Evolutionary conservation across 2,113 vertebrate genomes (phyloP), one percentile per base, ranked within the genome.

Genomic region (Amphiprion ocellaris): DNA sequence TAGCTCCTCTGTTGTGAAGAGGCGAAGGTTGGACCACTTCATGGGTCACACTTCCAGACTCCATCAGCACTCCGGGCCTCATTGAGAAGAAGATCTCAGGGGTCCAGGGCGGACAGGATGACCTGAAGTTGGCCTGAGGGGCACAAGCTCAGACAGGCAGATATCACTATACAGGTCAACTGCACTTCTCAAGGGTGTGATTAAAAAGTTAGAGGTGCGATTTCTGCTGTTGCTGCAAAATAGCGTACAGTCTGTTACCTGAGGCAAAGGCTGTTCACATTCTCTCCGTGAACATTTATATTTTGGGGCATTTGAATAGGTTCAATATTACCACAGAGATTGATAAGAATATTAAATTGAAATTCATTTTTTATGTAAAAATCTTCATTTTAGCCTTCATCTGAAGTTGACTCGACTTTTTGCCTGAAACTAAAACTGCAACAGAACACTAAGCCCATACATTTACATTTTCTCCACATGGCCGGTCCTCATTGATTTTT

Each of bases 181-280:
- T 69, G 66, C 72, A 54, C 69, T 56, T 87, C 92, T 91, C 88
- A 52, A 47, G 87, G 82, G 87, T 87, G 82, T 91, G 79, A 93
- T 92, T 92, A 89, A 90, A 90, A 90, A 89, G 90, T 89, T 79
- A 77, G 77, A 84, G 71, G 82, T 85, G 75, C 61, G 75, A 86
- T 85, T 88, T 90, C 26, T 87, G 77, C 76, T 83, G 67, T 65
- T 70, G 65, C 81, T 86, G 87, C 80, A 85, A 65, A 87, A 81
- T 68, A 46, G 12, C 17, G 23, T 50, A 24, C 60, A 74, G 73
- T 54, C 17, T 78, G 58, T 59, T 69, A 72, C 78, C 67, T 1
- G 46, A 53, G 67, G 82, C 37, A 1, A 23, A 63, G 66, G 41
- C 39, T 76, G 44, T 10, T 79, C 64, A 33, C 3, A 52, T 44